phyloP scores from a whole-genome alignment of 2,888 invertebrate species.

The Perithous albicinctus region DNA sequence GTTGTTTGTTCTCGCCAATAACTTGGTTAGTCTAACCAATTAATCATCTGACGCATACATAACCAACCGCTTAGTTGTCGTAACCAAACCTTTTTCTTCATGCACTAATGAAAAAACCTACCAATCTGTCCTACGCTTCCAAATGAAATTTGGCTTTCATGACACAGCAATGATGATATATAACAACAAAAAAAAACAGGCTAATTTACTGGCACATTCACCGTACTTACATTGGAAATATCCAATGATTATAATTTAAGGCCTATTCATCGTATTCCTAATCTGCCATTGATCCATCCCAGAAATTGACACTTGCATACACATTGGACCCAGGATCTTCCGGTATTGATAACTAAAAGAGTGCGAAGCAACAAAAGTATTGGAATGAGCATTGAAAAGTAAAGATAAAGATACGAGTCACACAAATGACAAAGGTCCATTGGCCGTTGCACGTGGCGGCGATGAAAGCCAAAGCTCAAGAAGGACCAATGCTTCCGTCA shows the following conservation, averaged over 20 bases:
- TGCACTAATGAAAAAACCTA: too few relatives aligned
- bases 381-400: slow-evolving; percentile 42
- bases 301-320: background rate
- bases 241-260: background rate
- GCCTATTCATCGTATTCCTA: background rate
- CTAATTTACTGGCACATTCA: too few relatives aligned
- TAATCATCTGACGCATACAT: too few relatives aligned
- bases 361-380: background rate
- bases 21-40: too few relatives aligned
- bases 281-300: background rate
- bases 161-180: too few relatives aligned
- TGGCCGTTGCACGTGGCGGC: slow-evolving; percentile 27
- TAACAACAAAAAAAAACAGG: too few relatives aligned
- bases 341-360: background rate
- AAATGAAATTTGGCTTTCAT: too few relatives aligned
- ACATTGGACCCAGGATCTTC: background rate
- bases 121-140: too few relatives aligned
- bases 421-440: slow-evolving; percentile 60
- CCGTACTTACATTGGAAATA: background rate
- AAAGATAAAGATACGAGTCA: slow-evolving; percentile 42
- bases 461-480: slow-evolving; percentile 2
- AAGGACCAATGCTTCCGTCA: slow-evolving; percentile 77
- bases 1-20: too few relatives aligned
- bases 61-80: too few relatives aligned
- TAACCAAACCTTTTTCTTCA: too few relatives aligned